Conservation (phyloP, 2,888 invertebrate species). For the Melolontha melolontha region DNA sequence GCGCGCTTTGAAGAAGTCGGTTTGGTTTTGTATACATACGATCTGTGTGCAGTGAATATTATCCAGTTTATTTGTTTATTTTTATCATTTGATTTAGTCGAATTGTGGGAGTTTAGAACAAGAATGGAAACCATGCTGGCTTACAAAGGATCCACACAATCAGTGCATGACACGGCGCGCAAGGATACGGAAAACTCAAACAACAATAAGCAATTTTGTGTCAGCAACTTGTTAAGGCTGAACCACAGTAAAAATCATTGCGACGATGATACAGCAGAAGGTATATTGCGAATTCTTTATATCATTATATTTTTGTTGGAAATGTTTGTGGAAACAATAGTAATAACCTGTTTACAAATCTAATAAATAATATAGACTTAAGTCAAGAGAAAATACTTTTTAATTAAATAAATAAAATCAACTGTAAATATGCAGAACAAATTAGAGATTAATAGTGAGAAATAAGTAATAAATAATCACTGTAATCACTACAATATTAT, state of each 20-base stretch:
- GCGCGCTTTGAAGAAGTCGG: background rate
- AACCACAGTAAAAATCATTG: constrained; percentile 58
- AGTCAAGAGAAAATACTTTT: too few relatives aligned
- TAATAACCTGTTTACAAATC: too few relatives aligned
- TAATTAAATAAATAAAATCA: too few relatives aligned
- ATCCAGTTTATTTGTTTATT: background rate
- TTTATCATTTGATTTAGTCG: constrained; percentile 3
- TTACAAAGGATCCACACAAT: constrained; percentile 43
- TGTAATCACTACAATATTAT: too few relatives aligned
- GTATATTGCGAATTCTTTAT: constrained; percentile 52
- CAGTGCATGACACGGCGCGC: constrained; percentile 53
- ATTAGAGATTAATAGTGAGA: too few relatives aligned
- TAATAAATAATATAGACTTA: too few relatives aligned
- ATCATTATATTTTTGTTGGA: too few relatives aligned
- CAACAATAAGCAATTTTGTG: constrained; percentile 63
- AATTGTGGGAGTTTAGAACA: background rate
- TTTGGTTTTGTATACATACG: background rate
- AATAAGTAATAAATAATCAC: too few relatives aligned
- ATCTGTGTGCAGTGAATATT: constrained; percentile 6
- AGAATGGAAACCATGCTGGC: constrained; percentile 52
- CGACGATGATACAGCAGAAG: constrained; percentile 59
- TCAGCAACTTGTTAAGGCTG: constrained; percentile 61
- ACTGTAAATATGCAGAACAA: too few relatives aligned
- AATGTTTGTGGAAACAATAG: too few relatives aligned
- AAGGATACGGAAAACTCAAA: constrained; percentile 53